Percentiles rank a stretch among this genome's conserved stretches.
phyloP scores from a whole-genome alignment of 23 tunicate species.

The Halocynthia roretzi region DNA sequence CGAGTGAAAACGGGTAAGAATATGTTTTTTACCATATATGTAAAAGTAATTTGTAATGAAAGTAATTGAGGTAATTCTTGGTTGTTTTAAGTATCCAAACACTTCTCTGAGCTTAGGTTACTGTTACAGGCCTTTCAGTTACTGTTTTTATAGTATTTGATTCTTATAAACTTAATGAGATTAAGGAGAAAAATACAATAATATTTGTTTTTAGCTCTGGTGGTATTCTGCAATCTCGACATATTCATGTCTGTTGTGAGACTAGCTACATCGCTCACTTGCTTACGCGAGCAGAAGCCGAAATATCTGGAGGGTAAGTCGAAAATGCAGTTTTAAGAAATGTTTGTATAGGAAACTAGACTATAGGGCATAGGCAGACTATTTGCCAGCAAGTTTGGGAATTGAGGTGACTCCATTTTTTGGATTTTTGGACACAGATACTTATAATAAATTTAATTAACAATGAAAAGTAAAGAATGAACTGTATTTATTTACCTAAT shows the following conservation, averaged over 20 bases:
- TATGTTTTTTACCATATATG: neutral
- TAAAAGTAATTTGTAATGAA: no score
- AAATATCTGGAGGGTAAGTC: slow-evolving; percentile 58
- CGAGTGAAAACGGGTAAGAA: neutral
- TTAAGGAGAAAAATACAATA: neutral
- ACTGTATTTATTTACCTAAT: neutral
- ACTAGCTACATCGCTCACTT: slow-evolving; percentile 66
- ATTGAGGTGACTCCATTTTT: no score
- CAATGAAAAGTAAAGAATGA: neutral
- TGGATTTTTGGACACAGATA: neutral
- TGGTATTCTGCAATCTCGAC: slow-evolving; percentile 18
- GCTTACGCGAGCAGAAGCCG: slow-evolving; percentile 71
- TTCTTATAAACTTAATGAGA: neutral
- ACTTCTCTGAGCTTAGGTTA: no score
- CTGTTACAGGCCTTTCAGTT: no score
- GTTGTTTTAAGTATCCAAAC: no score
- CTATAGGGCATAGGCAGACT: no score
- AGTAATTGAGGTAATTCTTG: no score
- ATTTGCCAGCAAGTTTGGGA: no score
- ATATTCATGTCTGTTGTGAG: slow-evolving; percentile 81
- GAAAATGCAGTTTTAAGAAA: neutral
- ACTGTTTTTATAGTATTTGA: no score
- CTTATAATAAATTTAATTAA: neutral
- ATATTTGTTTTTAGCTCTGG: neutral
- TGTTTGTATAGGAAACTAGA: no score